A percentile compares a stretch with the other conserved stretches of the same genome.
These are phyloP conservation scores for Drosophila sp. DNA, from an alignment of 1,140 invertebrate species.

Conservation along the genomic window DNA sequence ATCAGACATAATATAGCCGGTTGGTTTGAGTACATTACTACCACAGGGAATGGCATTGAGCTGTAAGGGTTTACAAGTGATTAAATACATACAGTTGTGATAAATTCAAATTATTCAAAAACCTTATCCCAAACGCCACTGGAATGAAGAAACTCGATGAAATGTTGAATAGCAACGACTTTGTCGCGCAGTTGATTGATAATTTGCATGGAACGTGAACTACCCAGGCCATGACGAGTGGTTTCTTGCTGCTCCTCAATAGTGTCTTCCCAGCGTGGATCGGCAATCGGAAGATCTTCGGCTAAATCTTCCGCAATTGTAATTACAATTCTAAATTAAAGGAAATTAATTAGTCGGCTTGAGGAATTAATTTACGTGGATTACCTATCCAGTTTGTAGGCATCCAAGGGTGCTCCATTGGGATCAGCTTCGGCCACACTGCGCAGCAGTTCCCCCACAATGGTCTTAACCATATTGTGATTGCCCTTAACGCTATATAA, in stretches of 20 bases:
- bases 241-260: constrained; percentile 45
- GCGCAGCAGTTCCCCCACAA: constrained; percentile 89
- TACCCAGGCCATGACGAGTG: constrained; percentile 84
- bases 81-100: background rate
- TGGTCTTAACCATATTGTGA: constrained; percentile 85
- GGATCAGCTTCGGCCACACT: constrained; percentile 79
- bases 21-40: constrained; percentile 85
- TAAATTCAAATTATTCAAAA: background rate
- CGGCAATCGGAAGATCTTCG: constrained; percentile 93
- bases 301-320: constrained; percentile 90
- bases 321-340: constrained; percentile 85
- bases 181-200: constrained; percentile 93
- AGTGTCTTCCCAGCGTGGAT: constrained; percentile 90
- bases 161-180: constrained; percentile 90
- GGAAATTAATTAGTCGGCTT: constrained; percentile 71
- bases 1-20: constrained; percentile 88
- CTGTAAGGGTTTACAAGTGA: constrained; percentile 30
- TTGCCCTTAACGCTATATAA: constrained; percentile 86
- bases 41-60: constrained; percentile 85
- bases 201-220: constrained; percentile 90
- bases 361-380: constrained; percentile 83
- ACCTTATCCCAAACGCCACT: constrained; percentile 89
- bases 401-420: constrained; percentile 54
- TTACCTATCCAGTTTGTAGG: constrained; percentile 67
- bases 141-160: constrained; percentile 90